Evolutionary conservation across 2,888 invertebrate species (phyloP), one percentile per base, ranked within the genome.

Genomic region (Molanna angustata): DNA sequence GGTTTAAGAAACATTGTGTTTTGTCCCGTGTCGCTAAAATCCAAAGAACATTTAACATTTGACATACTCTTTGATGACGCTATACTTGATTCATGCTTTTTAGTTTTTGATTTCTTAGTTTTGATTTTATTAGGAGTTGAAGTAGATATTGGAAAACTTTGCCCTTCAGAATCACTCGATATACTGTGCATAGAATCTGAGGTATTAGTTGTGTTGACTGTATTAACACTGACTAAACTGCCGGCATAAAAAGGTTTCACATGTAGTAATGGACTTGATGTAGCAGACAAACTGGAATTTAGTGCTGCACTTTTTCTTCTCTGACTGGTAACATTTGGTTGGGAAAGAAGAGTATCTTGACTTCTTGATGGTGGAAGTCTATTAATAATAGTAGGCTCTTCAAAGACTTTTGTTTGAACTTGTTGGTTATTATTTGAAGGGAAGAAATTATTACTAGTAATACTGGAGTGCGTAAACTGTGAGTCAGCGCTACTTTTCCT

Each of bases 301-400:
- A 80, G 76, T 43, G 82, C 80, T 59, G 80, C 80, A 2, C 80
- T 77, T 56, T 81, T 75, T 37, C 79, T 75, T 62, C 62, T 45
- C 59, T 64, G 61, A 59, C 71, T 61, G 35, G 65, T 62, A 42
- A 65, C 58, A 62, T 74, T 71, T 53, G 72, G 71, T 61, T 76
- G 71, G 48, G 56, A 57, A 0, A 79, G 77, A 4, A 91, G 69
- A 0, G 86, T 87, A 63, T 91, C 90, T 65, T 91, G 90, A 57
- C 90, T 90, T 43, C 87, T 79, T 0, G 90, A 90, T 0, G 90
- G 87, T 3, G 87, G 86, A 44, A 90, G 69, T 22, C 86, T 76
- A 17, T 69, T 66, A 4, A 65, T 48, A n/a, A 56, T 40, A 13
- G 37, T 41, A 7, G 49, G 19, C 31, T 58, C 58, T n/a, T 58